Base-by-base conservation (phyloP, 2,888 invertebrate species). In the Cenopis cana region DNA sequence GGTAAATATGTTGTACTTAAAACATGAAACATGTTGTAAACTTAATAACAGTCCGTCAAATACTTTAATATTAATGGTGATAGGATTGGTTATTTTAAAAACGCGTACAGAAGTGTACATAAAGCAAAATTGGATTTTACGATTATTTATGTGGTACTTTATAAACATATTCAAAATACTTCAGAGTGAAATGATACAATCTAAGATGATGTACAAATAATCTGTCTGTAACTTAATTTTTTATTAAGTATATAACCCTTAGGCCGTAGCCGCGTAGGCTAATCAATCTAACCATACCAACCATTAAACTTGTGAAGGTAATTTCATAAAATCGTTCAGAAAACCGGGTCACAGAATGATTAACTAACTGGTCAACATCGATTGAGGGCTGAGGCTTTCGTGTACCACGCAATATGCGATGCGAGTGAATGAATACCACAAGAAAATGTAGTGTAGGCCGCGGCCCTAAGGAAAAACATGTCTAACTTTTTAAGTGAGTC, bases 401-500 rank as follows among this genome's bases (percentile, higher is more conserved):
- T 70, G 70, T 18, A 54, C 70, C 70, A 70, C 65, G 70, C 70
- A 60, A 70, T 9, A 33, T 17, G n/a, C n/a, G n/a, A n/a, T n/a
- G n/a, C n/a, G 49, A 3, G 17, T 33, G 4, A n/a, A 33, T 33
- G 33, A 33, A 33, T 6, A 33, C 2, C 33, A 33, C 33, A 33
- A 33, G 33, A 33, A 33, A 52, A 24, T 1, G 24, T 24, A 24
- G 4, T 24, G 24, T 24, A 24, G 24, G 24, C 24, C 4, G 24
- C 24, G 24, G 24, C 24, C 2, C 24, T 24, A 24, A 24, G 24
- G 24, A 24, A 24, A 24, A 24, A 24, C 2, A 24, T 24, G 24
- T 24, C 24, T 24, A 24, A 24, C 24, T 4, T 24, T 4, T 24
- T 24, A 24, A 24, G 24, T 3, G 24, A 24, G 24, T 24, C 24